Base-by-base conservation (phyloP, 92 coral and sea anemone species). In the Bergia puertoricense region DNA sequence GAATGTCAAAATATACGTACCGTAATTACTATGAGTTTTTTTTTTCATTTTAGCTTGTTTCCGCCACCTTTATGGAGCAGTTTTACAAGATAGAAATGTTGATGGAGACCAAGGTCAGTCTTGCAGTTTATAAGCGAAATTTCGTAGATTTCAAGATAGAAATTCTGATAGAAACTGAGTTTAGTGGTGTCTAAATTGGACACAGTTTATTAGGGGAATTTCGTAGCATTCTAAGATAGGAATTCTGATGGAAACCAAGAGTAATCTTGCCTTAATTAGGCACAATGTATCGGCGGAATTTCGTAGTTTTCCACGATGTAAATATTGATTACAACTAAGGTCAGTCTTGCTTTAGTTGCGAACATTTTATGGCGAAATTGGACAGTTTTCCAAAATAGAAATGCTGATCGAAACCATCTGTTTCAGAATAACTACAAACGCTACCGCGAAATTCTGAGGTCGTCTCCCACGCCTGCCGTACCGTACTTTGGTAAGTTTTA, bases 391-490 rank as follows among this genome's bases (percentile, higher is more conserved):
- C 90, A 96, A 94, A 88, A 95, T 95, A 90, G 99, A 96, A 82
- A 88, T 93, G 41, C 90, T 96, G 59, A 95, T 96, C 97, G 99
- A 95, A 73, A 89, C 99, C 40, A 30, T 73, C 68, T 79, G 44
- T 88, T 79, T 0, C 42, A 94, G 95, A 95, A 95, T 89, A 97
- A 97, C 80, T 93, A 97, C 94, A 97, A 94, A 88, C 87, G 95
- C 57, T 97, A 97, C 86, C 94, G 99, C 0, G 91, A 97, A 45
- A 93, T 98, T 9, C 88, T 97, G 56, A 90, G 92, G 45, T 46
- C 95, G 6, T 97, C 98, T 6, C 99, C 99, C 0, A 97, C 98
- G 16, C 99, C 99, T 0, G 91, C 98, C n/a, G 98, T 97, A 15
- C 99, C 99, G 13, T 97, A 97, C 87, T 97, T 96, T 91, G 99